phyloP scores from a whole-genome alignment of 2,113 vertebrate species.

The Cephalopterus ornatus region DNA sequence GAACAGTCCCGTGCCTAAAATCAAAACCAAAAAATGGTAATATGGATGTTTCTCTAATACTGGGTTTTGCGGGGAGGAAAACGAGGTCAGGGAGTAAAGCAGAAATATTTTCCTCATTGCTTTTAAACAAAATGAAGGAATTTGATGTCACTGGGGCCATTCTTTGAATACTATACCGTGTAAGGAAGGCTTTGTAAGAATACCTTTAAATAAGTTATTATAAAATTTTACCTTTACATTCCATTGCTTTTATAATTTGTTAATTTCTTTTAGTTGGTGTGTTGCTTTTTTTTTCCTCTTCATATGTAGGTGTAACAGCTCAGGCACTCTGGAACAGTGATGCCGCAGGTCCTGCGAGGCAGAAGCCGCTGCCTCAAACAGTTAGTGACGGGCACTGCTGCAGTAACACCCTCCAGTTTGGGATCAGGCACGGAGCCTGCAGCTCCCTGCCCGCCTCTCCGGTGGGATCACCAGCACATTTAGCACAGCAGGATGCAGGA shows the following conservation, averaged over 20 bases:
- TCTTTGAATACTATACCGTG: not conserved
- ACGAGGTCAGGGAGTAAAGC: not conserved
- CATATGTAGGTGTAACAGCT: not conserved
- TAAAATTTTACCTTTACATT: conserved; percentile 50
- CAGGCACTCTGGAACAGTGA: not conserved
- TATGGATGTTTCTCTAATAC: not conserved
- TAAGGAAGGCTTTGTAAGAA: conserved; percentile 53
- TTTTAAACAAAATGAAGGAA: conserved; percentile 64
- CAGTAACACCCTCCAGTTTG: not conserved
- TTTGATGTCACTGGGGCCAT: conserved; percentile 41
- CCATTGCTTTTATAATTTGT: conserved; percentile 27
- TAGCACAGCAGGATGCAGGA: not conserved
- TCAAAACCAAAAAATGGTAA: not conserved
- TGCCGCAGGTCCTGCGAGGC: not conserved
- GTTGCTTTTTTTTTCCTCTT: conserved; percentile 9
- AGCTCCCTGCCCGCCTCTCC: not conserved
- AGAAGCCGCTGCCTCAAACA: not conserved
- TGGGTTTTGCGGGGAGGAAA: not conserved
- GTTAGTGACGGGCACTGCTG: not conserved
- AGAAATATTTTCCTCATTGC: not conserved
- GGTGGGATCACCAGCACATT: not conserved
- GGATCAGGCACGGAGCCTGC: not conserved
- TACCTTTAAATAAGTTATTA: conserved; percentile 62
- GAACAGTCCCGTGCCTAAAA: not conserved
- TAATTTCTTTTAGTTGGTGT: not conserved